Percentiles rank a stretch among this genome's conserved stretches.
Conservation (phyloP, 2,113 vertebrate genomes). For the Saguinus imperator region DNA sequence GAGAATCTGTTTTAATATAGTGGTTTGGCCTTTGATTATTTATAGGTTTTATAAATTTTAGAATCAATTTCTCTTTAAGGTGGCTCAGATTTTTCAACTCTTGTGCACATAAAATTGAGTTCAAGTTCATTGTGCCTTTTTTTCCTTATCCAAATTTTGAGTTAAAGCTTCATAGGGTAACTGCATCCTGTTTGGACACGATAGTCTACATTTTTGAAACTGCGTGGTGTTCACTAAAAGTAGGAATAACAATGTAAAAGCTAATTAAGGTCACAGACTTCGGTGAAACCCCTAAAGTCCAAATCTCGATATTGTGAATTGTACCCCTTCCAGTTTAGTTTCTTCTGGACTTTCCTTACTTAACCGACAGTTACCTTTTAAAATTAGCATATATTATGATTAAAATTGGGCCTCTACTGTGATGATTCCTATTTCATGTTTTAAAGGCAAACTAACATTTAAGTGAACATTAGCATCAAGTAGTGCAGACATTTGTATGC, state of each 20-base stretch:
- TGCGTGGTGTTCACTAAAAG: slow-evolving; percentile 87
- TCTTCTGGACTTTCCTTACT: slow-evolving; percentile 60
- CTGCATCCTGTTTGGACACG: slow-evolving; percentile 88
- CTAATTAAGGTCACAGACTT: slow-evolving; percentile 88
- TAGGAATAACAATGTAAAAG: slow-evolving; percentile 83
- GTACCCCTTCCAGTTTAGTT: slow-evolving; percentile 67
- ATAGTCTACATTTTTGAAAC: slow-evolving; percentile 86
- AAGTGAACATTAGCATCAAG: slow-evolving; percentile 80
- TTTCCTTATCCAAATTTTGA: slow-evolving; percentile 91
- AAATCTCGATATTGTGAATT: slow-evolving; percentile 80
- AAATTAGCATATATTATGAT: slow-evolving; percentile 78
- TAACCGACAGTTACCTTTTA: slow-evolving; percentile 79
- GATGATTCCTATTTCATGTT: slow-evolving; percentile 80
- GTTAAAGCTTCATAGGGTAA: slow-evolving; percentile 91
- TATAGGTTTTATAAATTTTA: slow-evolving; percentile 99
- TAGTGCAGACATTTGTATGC: slow-evolving; percentile 73
- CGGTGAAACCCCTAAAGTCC: slow-evolving; percentile 79
- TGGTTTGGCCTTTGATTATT: slow-evolving; percentile 99
- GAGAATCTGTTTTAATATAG: slow-evolving; percentile 99
- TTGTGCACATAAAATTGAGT: slow-evolving; percentile 99
- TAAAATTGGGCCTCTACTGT: slow-evolving; percentile 80
- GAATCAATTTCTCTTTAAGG: slow-evolving; percentile 99
- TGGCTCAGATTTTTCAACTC: slow-evolving; percentile 99
- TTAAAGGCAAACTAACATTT: slow-evolving; percentile 75
- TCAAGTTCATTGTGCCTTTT: slow-evolving; percentile 99